Evolutionary conservation across 2,113 vertebrate genomes (phyloP).

Genomic region (Anoplopoma fimbria): DNA sequence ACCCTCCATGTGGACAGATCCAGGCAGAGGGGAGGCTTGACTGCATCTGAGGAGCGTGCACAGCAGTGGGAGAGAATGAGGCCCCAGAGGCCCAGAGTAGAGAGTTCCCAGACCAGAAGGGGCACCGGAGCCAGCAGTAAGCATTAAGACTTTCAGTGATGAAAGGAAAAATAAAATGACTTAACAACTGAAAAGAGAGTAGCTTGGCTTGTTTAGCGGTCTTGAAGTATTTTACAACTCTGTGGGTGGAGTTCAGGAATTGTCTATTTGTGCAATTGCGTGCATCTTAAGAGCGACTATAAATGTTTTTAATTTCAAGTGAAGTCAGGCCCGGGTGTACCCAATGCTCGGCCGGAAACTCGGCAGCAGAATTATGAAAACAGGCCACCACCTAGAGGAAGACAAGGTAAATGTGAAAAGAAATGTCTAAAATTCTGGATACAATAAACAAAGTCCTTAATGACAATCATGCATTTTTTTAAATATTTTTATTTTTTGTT

Average conservation of each 20-base stretch:
- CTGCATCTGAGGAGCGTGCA: constrained; percentile 43
- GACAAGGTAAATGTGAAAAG: constrained; percentile 85
- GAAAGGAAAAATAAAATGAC: not conserved
- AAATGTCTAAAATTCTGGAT: too few relatives aligned
- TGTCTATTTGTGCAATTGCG: not conserved
- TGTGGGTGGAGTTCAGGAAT: not conserved
- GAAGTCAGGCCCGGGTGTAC: constrained; percentile 72
- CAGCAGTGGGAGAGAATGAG: constrained; percentile 75
- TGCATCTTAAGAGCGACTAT: not conserved
- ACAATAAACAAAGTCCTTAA: not conserved
- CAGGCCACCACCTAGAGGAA: constrained; percentile 87
- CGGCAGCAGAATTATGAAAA: constrained; percentile 86
- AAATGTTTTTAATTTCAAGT: constrained; percentile 26
- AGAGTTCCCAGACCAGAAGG: constrained; percentile 53
- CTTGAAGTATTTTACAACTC: not conserved
- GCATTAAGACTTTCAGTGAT: constrained; percentile 2
- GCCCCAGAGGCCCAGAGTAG: constrained; percentile 70
- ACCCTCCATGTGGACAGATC: constrained; percentile 86
- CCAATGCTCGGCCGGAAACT: constrained; percentile 74
- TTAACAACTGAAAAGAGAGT: not conserved
- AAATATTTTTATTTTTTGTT: not conserved
- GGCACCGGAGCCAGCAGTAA: constrained; percentile 59
- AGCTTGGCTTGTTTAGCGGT: not conserved
- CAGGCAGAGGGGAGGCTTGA: constrained; percentile 74
- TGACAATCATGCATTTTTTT: not conserved